Evolutionary conservation across 2,113 vertebrate genomes (phyloP).

Genomic region (Nothocercus nigrocapillus): DNA sequence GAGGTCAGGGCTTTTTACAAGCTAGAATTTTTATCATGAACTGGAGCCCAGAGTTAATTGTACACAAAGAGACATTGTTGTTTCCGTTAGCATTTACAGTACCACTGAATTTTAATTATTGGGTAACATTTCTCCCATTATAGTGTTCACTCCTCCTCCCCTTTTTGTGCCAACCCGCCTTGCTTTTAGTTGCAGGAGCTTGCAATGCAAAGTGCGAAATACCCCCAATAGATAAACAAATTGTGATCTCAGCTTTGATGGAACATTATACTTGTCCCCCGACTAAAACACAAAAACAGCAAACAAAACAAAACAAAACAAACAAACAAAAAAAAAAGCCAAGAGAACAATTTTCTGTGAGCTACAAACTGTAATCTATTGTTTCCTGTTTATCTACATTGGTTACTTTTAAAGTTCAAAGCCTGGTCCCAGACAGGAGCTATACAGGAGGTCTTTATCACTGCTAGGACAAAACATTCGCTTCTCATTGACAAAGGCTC

Average conservation of each 20-base stretch:
- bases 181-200: slow-evolving; percentile 25
- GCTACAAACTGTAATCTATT: slow-evolving; percentile 32
- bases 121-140: slow-evolving; percentile 72
- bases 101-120: slow-evolving; percentile 76
- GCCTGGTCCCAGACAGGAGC: slow-evolving; percentile 2
- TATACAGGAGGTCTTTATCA: slow-evolving; percentile 59
- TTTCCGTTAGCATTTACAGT: slow-evolving; percentile 73
- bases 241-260: not conserved
- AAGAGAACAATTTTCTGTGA: not conserved
- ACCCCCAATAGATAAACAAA: slow-evolving; percentile 22
- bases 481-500: slow-evolving; percentile 37
- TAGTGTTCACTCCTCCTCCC: slow-evolving; percentile 35
- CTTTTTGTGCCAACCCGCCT: slow-evolving; percentile 18
- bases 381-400: slow-evolving; percentile 30
- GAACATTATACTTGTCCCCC: not conserved
- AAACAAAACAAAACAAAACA: not conserved
- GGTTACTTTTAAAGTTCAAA: slow-evolving; percentile 43
- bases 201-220: slow-evolving; percentile 35
- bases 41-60: slow-evolving; percentile 75
- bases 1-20: slow-evolving; percentile 75
- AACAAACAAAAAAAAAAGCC: not conserved
- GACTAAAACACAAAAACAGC: not conserved
- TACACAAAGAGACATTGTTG: slow-evolving; percentile 77
- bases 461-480: slow-evolving; percentile 24
- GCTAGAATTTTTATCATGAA: slow-evolving; percentile 73